Percentiles rank a stretch among this genome's conserved stretches.
These are phyloP conservation scores for Bradypus variegatus DNA, from an alignment of 2,797 vertebrate genomes.

Conservation along the genomic window DNA sequence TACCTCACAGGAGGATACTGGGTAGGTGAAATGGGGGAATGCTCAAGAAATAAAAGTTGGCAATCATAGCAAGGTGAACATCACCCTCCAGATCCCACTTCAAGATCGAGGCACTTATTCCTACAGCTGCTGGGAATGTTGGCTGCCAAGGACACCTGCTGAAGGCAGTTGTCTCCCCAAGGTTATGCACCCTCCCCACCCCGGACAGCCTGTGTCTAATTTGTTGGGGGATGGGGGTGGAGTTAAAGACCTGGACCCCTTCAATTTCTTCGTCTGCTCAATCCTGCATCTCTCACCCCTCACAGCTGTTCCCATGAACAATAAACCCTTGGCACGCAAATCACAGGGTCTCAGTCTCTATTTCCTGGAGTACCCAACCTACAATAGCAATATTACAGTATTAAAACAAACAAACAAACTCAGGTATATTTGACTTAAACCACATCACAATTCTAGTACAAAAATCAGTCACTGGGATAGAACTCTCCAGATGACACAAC, in stretches of 20 bases:
- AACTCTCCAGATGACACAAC: conserved; percentile 47
- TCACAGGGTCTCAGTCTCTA: conserved; percentile 3
- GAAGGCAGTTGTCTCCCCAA: neutral
- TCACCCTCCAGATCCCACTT: neutral
- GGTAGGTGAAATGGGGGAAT: neutral
- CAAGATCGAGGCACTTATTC: neutral
- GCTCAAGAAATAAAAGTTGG: neutral
- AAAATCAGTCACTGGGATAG: neutral
- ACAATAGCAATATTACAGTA: neutral
- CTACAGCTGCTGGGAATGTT: neutral
- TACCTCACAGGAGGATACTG: neutral
- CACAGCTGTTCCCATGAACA: neutral
- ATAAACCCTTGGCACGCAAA: conserved; percentile 1
- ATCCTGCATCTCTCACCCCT: neutral
- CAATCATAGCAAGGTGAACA: neutral
- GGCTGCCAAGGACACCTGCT: neutral
- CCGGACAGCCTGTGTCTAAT: too few species aligned
- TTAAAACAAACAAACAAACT: neutral
- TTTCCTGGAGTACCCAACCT: neutral
- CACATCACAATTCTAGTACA: neutral
- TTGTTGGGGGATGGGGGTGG: too few species aligned
- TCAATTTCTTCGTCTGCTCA: neutral
- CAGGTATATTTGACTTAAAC: conserved; percentile 21
- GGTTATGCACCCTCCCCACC: too few species aligned
- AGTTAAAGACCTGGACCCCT: neutral